Conservation (phyloP, 2,113 vertebrate genomes). For the Piprites chloris region DNA sequence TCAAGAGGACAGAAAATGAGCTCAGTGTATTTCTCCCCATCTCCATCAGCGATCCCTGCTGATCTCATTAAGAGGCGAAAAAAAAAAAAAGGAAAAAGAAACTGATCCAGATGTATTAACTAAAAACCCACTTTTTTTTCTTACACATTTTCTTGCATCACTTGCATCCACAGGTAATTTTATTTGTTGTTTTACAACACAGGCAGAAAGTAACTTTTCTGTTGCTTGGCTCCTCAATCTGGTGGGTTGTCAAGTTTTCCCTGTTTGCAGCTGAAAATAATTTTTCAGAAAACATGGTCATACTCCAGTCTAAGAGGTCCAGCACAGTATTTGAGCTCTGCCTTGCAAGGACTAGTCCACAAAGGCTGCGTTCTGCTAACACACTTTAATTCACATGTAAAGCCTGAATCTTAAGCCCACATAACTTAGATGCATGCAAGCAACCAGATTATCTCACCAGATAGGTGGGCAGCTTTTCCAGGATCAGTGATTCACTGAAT, state of each 20-base stretch:
- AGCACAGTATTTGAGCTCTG: not conserved
- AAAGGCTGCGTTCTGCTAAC: not conserved
- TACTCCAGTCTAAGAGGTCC: not conserved
- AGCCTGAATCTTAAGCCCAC: not conserved
- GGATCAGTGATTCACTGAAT: not conserved
- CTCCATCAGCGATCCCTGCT: not conserved
- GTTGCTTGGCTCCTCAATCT: not conserved
- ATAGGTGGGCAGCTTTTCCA: not conserved
- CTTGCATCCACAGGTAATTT: not conserved
- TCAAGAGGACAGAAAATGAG: not conserved
- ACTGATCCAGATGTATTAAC: not conserved
- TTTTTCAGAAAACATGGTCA: not conserved
- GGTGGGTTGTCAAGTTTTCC: not conserved
- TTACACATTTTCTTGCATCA: not conserved
- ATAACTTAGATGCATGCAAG: not conserved
- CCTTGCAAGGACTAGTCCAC: not conserved
- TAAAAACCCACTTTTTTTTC: not conserved
- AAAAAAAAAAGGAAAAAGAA: not conserved
- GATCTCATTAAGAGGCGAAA: not conserved
- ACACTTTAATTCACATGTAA: not conserved
- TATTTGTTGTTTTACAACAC: not conserved
- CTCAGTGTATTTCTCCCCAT: not conserved
- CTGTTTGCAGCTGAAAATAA: not conserved
- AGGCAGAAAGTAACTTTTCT: not conserved
- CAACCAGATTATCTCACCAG: not conserved